Conservation (phyloP, 2,113 vertebrate species). For the Alethe diademata region DNA sequence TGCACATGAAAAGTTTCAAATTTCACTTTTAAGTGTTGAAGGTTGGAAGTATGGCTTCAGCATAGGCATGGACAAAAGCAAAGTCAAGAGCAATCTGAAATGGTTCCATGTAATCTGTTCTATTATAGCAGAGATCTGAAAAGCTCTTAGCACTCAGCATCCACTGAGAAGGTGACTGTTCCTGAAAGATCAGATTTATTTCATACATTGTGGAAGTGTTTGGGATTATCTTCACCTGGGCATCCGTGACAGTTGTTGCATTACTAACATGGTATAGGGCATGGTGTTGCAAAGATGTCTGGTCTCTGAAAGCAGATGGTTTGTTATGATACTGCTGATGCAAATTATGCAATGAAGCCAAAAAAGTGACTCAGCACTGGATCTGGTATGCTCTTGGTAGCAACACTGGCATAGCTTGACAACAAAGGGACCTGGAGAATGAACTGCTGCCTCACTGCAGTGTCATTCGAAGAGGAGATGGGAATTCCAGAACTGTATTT, state of each 20-base stretch:
- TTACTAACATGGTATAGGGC: not conserved
- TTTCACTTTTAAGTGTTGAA: not conserved
- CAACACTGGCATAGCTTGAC: not conserved
- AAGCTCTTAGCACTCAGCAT: not conserved
- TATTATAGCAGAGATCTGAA: not conserved
- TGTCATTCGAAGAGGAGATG: accelerated
- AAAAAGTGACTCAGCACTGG: not conserved
- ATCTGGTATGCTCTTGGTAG: not conserved
- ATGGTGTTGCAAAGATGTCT: not conserved
- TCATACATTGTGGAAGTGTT: not conserved
- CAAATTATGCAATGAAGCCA: not conserved
- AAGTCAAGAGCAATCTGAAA: not conserved
- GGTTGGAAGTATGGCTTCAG: not conserved
- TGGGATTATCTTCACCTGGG: not conserved
- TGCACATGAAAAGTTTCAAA: not conserved
- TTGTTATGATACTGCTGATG: not conserved
- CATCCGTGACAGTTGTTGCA: not conserved
- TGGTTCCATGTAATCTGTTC: not conserved
- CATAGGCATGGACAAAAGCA: not conserved
- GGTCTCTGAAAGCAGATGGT: not conserved
- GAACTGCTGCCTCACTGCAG: not conserved
- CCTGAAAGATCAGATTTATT: not conserved
- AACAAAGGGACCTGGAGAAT: accelerated
- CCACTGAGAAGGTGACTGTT: not conserved
- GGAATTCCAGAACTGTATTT: accelerated